Conservation (phyloP, 2,888 invertebrate species). For the Melanostoma mellinum region DNA sequence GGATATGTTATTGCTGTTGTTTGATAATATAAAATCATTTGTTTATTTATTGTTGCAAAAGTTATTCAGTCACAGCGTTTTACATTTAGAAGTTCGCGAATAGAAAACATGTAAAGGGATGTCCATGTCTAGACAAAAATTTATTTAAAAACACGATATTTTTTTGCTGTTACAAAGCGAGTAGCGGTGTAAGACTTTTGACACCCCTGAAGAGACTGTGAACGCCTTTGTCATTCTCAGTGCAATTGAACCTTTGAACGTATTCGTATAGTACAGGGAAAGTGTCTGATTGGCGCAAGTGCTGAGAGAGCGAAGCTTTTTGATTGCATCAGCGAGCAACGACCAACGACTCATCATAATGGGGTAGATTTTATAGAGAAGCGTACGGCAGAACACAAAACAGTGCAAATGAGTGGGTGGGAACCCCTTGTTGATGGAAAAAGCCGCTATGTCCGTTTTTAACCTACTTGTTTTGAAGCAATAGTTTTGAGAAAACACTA, state of each 20-base stretch:
- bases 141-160: constrained; percentile 27
- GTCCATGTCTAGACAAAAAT: constrained; percentile 33
- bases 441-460: no score
- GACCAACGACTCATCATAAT: no score
- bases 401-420: no score
- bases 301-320: constrained; percentile 11
- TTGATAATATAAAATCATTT: not conserved
- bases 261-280: constrained; percentile 37
- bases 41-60: not conserved
- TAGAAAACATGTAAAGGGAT: not conserved
- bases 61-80: constrained; percentile 18
- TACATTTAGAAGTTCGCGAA: not conserved
- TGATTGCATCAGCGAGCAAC: no score
- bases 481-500: no score
- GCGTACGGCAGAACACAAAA: no score
- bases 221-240: constrained; percentile 39
- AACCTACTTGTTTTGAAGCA: no score
- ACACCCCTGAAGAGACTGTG: constrained; percentile 65
- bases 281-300: constrained; percentile 49
- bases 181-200: constrained; percentile 62
- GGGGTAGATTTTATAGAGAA: no score
- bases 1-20: constrained; percentile 39
- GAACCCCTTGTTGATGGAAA: no score
- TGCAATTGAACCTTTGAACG: constrained; percentile 17
- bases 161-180: constrained; percentile 30